Evolutionary conservation across 2,113 vertebrate genomes (phyloP).

Genomic region (Psittacara wagleri): DNA sequence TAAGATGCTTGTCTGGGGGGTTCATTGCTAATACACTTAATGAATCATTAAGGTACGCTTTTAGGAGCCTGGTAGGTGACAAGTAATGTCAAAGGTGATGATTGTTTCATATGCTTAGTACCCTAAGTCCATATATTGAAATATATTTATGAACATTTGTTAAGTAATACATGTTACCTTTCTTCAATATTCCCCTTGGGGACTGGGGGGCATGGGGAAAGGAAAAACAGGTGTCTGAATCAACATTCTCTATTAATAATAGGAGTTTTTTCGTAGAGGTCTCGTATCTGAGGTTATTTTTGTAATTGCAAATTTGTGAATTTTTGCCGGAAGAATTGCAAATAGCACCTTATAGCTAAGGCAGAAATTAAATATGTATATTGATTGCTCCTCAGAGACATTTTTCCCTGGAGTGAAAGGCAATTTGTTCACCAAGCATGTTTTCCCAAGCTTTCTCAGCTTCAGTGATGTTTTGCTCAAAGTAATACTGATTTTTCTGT

Average conservation of each 20-base stretch:
- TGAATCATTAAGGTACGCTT: neutral
- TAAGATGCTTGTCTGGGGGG: neutral
- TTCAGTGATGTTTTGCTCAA: conserved; percentile 13
- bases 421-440: neutral
- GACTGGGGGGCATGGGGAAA: too few relatives aligned
- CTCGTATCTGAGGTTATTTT: neutral
- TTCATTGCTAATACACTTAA: neutral
- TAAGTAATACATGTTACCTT: neutral
- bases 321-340: neutral
- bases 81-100: neutral
- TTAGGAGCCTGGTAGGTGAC: neutral
- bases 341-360: neutral
- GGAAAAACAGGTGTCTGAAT: neutral
- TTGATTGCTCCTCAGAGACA: neutral
- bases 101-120: neutral
- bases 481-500: neutral
- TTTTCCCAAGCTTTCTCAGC: conserved; percentile 8
- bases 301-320: neutral
- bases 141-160: neutral
- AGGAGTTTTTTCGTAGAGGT: neutral
- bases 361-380: neutral
- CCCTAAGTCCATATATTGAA: neutral
- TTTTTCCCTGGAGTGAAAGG: neutral
- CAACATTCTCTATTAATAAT: neutral
- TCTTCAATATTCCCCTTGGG: neutral